A percentile compares a stretch with the other conserved stretches of the same genome.
Conservation (phyloP, 2,113 vertebrate species). For the Onychostruthus taczanowskii region DNA sequence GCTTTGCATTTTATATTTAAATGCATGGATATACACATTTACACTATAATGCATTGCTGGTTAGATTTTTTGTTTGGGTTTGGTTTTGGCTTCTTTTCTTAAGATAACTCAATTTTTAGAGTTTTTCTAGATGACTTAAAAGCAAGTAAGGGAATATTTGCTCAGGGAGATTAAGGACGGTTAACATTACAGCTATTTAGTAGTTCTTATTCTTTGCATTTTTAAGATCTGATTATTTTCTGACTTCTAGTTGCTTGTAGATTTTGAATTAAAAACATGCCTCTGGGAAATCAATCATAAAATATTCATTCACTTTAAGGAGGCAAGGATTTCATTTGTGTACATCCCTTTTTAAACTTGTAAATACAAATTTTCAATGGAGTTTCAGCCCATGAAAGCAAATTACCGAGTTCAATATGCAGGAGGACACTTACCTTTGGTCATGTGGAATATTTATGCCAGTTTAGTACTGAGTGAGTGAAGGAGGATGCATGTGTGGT, state of each 20-base stretch:
- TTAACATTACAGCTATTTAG: not conserved
- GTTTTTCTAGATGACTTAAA: not conserved
- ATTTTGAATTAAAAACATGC: not conserved
- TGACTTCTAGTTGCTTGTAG: not conserved
- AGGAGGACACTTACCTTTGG: not conserved
- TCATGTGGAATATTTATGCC: not conserved
- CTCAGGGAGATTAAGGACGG: not conserved
- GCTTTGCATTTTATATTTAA: not conserved
- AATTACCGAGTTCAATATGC: not conserved
- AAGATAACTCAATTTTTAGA: not conserved
- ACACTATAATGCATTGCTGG: not conserved
- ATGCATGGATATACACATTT: not conserved
- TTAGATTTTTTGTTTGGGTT: not conserved
- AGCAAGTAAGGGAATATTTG: not conserved
- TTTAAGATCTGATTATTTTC: not conserved
- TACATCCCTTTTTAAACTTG: not conserved
- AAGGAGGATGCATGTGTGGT: not conserved
- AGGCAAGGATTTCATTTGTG: not conserved
- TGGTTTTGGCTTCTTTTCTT: not conserved
- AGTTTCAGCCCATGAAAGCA: not conserved
- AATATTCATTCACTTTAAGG: not conserved
- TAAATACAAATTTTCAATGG: not conserved
- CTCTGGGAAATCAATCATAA: not conserved
- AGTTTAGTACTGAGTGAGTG: not conserved
- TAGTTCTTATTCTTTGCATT: not conserved